Conservation (phyloP, 1,140 invertebrate genomes). For the Heliothis virescens region DNA sequence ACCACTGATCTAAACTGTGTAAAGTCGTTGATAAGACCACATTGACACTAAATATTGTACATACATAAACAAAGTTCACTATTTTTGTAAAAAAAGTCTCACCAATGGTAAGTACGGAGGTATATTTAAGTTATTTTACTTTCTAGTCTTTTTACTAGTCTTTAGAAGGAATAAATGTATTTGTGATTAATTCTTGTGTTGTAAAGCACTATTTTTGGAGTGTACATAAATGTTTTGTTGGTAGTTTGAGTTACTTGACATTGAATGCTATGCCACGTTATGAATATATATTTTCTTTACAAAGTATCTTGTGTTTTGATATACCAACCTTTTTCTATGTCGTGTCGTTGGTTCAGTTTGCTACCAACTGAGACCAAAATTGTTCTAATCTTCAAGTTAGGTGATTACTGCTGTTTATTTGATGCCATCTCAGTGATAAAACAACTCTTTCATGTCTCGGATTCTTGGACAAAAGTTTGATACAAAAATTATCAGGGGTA, state of each 20-base stretch:
- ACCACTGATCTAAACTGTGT: too few relatives aligned
- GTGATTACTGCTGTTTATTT: too few relatives aligned
- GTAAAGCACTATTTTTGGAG: constrained; percentile 30
- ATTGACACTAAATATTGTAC: constrained; percentile 22
- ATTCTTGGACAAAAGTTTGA: too few relatives aligned
- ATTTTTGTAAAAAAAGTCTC: constrained; percentile 44
- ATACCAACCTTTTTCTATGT: not conserved
- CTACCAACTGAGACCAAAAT: not conserved
- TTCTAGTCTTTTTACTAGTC: constrained; percentile 39
- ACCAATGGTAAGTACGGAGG: not conserved
- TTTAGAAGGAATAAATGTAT: constrained; percentile 18
- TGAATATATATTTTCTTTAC: constrained; percentile 54
- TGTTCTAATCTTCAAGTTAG: not conserved
- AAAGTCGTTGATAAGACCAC: not conserved
- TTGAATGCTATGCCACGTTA: constrained; percentile 46
- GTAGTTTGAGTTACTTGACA: constrained; percentile 5
- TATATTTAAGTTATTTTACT: constrained; percentile 21
- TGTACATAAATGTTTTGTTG: constrained; percentile 24
- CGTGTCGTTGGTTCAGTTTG: not conserved
- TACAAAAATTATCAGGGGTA: not conserved
- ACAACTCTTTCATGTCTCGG: too few relatives aligned
- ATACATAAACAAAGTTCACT: constrained; percentile 35
- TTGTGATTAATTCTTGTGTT: constrained; percentile 35
- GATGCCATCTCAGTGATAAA: too few relatives aligned
- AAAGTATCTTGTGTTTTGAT: constrained; percentile 18